Evolutionary conservation across 2,113 vertebrate species (phyloP), one percentile per base, ranked within the genome.

Genomic region (Alligator sinensis): DNA sequence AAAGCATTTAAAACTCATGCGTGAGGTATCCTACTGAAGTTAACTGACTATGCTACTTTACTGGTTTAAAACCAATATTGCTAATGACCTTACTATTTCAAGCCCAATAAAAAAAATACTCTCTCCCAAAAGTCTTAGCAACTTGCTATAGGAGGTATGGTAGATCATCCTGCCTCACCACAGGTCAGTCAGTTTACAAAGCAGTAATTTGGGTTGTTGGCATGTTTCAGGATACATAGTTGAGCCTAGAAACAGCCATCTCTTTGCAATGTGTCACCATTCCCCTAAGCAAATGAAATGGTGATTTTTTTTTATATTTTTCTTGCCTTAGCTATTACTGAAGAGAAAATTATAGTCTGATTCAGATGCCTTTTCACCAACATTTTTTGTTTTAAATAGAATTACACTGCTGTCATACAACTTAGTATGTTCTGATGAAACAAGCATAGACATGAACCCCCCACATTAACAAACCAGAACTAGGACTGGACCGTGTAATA

Each of bases 101-200:
- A 14, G 15, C 27, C 24, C 0, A 0, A 1, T 38, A 55, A 66
- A 62, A 77, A 28, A 25, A 30, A 8, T 9, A 5, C 18, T 15
- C 34, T 64, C n/a, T 58, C n/a, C 3, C 2, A 81, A 94, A 47
- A 34, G 24, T 54, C 80, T 82, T 55, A n/a, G 6, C 11, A 4
- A 16, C 24, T 27, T 24, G 2, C 60, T 30, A 58, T 19, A 13
- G 9, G 25, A 21, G 1, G 68, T 84, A 0, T 12, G 55, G 70
- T 47, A 77, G 61, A 17, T 16, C 19, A 16, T 47, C 19, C 34
- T 38, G 30, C 70, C 34, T 38, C 21, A 72, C 38, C 70, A 22
- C 34, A 11, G 1, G 1, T 19, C 13, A 54, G 21, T 17, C 57
- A 60, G 11, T 24, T 83, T 70, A 62, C 47, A 24, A 38, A 91